These are phyloP conservation scores for Psylliodes chrysocephalus DNA, from an alignment of 2,888 invertebrate species.

Conservation along the genomic window DNA sequence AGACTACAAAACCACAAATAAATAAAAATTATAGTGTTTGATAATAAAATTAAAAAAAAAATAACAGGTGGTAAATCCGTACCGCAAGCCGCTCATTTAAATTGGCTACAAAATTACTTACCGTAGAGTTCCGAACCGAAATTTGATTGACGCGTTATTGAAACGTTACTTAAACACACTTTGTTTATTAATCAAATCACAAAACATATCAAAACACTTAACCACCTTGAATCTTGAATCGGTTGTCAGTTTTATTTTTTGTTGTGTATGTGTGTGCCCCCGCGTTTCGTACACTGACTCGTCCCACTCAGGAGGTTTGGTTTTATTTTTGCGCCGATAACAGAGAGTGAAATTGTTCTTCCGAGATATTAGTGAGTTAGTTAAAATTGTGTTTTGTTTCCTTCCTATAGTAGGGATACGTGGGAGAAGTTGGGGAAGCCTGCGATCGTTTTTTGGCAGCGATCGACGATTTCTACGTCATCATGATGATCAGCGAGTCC, in stretches of 20 bases:
- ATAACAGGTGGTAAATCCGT: too few relatives aligned
- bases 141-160: slow-evolving; percentile 1
- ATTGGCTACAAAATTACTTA: too few relatives aligned
- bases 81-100: too few relatives aligned
- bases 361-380: slow-evolving; percentile 8
- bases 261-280: slow-evolving; percentile 30
- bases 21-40: too few relatives aligned
- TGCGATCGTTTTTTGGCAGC: slow-evolving; percentile 38
- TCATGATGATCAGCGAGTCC: slow-evolving; percentile 30
- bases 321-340: slow-evolving; percentile 39
- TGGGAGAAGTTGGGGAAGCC: neutral
- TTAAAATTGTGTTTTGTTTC: slow-evolving; percentile 35
- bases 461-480: slow-evolving; percentile 27
- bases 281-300: slow-evolving; percentile 35
- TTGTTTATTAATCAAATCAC: slow-evolving; percentile 5
- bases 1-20: too few relatives aligned
- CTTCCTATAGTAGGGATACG: slow-evolving; percentile 29
- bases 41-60: too few relatives aligned
- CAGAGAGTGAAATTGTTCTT: slow-evolving; percentile 19
- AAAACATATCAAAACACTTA: slow-evolving; percentile 16
- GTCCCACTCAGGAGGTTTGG: slow-evolving; percentile 37
- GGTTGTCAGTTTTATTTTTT: slow-evolving; percentile 19
- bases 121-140: too few relatives aligned
- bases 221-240: slow-evolving; percentile 29
- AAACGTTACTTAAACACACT: slow-evolving; percentile 3